Conservation (phyloP, 2,888 invertebrate species). For the Eudasyphora cyanicolor region DNA sequence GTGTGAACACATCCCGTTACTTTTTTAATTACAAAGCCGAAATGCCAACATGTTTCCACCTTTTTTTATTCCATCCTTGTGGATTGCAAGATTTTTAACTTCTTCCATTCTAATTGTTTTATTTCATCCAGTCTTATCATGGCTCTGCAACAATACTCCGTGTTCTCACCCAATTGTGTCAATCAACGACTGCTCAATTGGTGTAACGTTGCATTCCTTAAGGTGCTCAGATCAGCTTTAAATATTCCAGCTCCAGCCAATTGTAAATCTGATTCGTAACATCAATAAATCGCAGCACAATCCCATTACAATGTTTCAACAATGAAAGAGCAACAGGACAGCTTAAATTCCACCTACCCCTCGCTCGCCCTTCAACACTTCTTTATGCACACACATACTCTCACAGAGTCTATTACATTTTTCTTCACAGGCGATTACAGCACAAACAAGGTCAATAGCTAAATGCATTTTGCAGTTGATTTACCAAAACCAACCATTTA, state of each 20-base stretch:
- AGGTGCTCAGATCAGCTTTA: neutral
- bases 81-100: no score
- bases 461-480: conserved; percentile 22
- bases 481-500: neutral
- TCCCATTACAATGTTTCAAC: neutral
- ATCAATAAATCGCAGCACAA: conserved; percentile 10
- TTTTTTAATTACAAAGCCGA: no score
- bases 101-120: no score
- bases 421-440: neutral
- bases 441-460: conserved; percentile 18
- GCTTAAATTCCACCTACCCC: neutral
- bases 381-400: neutral
- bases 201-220: neutral
- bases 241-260: neutral
- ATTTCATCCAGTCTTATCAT: no score
- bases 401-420: neutral
- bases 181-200: no score
- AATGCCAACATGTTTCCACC: no score
- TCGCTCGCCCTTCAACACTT: neutral
- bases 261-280: neutral
- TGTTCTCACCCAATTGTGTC: no score
- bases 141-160: no score
- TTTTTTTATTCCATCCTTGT: no score
- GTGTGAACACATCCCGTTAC: no score
- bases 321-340: neutral